Conservation (phyloP, 2,888 invertebrate species). For the Torymus texanus region DNA sequence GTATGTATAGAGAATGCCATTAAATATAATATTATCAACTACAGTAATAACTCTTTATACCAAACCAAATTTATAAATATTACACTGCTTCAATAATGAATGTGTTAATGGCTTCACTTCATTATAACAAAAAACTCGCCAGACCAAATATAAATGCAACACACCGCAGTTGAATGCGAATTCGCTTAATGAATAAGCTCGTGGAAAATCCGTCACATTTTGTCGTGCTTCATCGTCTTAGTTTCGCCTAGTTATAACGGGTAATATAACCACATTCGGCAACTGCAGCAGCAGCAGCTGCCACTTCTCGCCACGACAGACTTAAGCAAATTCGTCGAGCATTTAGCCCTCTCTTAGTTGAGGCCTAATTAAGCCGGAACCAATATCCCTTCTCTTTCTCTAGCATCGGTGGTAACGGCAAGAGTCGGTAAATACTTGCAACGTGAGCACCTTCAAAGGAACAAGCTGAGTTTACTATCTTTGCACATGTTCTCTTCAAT, state of each 20-base stretch:
- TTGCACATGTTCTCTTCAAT: not conserved
- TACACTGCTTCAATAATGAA: too few relatives aligned
- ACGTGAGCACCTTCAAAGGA: conserved; percentile 57
- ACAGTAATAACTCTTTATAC: too few relatives aligned
- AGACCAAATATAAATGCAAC: too few relatives aligned
- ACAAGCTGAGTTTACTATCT: conserved; percentile 48
- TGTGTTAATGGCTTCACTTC: too few relatives aligned
- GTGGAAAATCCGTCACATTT: not conserved
- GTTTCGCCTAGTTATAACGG: not conserved
- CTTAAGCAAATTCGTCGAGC: conserved; percentile 55
- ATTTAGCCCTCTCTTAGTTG: conserved; percentile 51
- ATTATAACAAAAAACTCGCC: too few relatives aligned
- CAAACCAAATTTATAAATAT: too few relatives aligned
- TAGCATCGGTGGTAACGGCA: conserved; percentile 48
- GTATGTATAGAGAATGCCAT: too few relatives aligned
- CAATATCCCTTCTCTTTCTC: conserved; percentile 56
- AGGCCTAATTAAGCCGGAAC: conserved; percentile 60
- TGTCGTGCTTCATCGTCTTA: not conserved
- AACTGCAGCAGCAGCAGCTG: not conserved
- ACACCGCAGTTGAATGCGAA: too few relatives aligned
- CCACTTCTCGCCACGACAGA: not conserved
- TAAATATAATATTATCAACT: too few relatives aligned
- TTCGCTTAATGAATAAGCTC: not conserved
- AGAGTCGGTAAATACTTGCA: conserved; percentile 59
- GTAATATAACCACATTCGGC: conserved; percentile 8